Base-by-base conservation (phyloP, 2,888 invertebrate species). In the Andrena bucephala region DNA sequence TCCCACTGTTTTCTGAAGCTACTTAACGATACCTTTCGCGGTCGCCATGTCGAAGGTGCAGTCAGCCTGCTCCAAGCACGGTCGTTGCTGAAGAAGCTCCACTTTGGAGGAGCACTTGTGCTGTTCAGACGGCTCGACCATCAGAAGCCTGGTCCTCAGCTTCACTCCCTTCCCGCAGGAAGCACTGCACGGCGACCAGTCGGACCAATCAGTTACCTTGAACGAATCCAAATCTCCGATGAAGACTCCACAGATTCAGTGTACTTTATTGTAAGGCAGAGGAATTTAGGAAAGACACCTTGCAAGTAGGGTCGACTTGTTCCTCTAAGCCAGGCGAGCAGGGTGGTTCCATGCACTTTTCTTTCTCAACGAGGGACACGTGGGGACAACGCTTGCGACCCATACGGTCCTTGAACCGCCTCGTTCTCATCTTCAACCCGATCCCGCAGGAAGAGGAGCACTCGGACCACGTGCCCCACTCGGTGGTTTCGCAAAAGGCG, bases 161-260 rank as follows among this genome's bases (percentile, higher is more conserved):
- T 95, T 95, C 20, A 97, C 96, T 0, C 99, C 99, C 91, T 96
- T 96, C 0, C 98, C 99, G 93, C 99, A 99, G 7, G 97, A 96
- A 0, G 97, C 97, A 69, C 97, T 97, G 94, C 99, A 99, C 0
- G 98, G 97, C 75, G 98, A 97, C 98, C 98, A 99, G 87, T 97
- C 97, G 76, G 97, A 96, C 99, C 99, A 99, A 69, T 96, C 96
- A 0, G 97, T 97, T n/a, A 97, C 96, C 77, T 97, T 16, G 2
- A 52, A 29, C 29, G 33, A 33, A 68, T 42, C 20, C 8, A 8
- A 24, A 33, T 33, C 60, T 31, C 27, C 3, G 42, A 13, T 1
- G n/a, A 33, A 6, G 16, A 62, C 10, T 13, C n/a, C 1, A 13
- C 2, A 7, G 10, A 78, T n/a, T 2, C 10, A 6, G 8, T 42